Percentiles rank a stretch among this genome's conserved stretches.
Conservation (phyloP, 2,113 vertebrate genomes). For the Tichodroma muraria region DNA sequence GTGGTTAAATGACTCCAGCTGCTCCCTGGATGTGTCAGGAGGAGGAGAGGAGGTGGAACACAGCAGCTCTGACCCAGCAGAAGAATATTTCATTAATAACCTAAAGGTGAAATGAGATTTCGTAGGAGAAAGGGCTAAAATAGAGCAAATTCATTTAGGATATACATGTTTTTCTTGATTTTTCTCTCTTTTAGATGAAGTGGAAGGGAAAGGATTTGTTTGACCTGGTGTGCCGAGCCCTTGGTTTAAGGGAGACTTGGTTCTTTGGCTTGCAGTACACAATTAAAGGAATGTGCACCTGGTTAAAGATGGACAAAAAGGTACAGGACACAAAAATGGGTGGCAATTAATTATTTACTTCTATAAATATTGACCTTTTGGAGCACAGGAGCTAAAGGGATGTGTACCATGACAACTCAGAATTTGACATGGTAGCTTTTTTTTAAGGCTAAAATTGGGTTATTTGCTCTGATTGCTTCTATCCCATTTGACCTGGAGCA, state of each 20-base stretch:
- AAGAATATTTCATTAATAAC: neutral
- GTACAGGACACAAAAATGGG: constrained; percentile 53
- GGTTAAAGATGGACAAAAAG: constrained; percentile 90
- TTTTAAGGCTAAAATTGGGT: neutral
- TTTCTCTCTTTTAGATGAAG: constrained; percentile 75
- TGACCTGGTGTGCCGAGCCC: constrained; percentile 85
- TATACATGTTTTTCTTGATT: neutral
- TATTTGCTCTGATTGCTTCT: neutral
- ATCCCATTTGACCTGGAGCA: neutral
- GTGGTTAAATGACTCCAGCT: neutral
- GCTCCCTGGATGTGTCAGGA: neutral
- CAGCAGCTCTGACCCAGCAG: neutral
- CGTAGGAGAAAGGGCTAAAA: neutral
- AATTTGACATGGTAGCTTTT: neutral
- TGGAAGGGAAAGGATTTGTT: constrained; percentile 95
- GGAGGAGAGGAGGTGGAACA: neutral
- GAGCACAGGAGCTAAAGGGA: neutral
- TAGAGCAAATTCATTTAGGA: neutral
- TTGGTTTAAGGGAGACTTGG: constrained; percentile 89
- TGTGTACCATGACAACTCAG: neutral
- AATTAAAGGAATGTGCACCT: constrained; percentile 84
- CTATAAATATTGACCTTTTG: neutral
- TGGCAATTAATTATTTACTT: neutral
- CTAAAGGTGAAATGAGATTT: neutral
- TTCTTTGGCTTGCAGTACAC: constrained; percentile 89